Evolutionary conservation across 2,113 vertebrate species (phyloP).

Genomic region (Erinaceus europaeus): DNA sequence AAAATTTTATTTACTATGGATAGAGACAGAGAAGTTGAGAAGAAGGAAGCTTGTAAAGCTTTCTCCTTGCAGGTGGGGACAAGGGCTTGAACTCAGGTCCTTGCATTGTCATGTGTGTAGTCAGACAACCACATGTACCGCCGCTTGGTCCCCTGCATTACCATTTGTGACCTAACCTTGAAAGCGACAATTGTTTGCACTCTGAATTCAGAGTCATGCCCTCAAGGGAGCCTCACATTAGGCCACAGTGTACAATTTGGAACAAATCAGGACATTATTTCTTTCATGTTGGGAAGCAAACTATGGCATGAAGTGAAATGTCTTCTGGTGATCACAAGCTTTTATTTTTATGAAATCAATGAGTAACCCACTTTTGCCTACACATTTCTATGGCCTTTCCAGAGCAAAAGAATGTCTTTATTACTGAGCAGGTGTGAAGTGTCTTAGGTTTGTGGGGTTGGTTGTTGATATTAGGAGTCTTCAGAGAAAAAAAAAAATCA

Average conservation of each 20-base stretch:
- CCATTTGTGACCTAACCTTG: no score
- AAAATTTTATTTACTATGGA: no score
- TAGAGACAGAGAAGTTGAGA: no score
- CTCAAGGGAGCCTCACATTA: background rate
- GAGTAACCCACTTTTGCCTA: background rate
- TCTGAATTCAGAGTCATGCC: background rate
- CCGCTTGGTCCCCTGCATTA: no score
- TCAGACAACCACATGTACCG: no score
- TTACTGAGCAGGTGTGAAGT: conserved; percentile 55
- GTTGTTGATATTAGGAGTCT: conserved; percentile 54
- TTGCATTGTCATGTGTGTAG: no score
- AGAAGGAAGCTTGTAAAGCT: no score
- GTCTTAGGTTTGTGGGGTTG: conserved; percentile 8
- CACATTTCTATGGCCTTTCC: conserved; percentile 37
- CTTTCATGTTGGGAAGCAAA: conserved; percentile 21
- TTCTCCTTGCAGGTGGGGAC: no score
- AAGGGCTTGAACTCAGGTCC: no score
- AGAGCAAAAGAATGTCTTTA: conserved; percentile 50
- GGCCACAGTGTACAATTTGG: background rate
- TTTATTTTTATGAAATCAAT: conserved; percentile 25
- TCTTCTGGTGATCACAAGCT: background rate
- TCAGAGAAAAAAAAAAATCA: conserved; percentile 51
- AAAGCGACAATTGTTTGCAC: no score
- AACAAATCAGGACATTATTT: background rate
- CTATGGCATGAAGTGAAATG: background rate